Percentiles rank a stretch among this genome's conserved stretches.
Conservation (phyloP, 1,140 invertebrate genomes). For the Micrasema longulum region DNA sequence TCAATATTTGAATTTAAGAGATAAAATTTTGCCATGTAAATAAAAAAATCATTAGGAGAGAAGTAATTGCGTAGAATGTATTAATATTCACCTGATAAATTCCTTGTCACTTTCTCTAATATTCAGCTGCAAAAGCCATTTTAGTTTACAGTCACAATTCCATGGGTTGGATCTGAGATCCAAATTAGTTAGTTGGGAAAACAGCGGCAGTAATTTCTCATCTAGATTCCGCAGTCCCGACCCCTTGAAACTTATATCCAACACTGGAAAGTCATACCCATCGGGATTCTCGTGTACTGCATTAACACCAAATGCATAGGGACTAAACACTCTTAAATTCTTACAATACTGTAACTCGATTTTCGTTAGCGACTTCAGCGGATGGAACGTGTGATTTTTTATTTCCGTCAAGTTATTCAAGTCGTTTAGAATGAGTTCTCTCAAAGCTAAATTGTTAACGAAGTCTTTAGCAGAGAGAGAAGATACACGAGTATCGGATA, state of each 20-base stretch:
- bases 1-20: too few relatives aligned
- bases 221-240: slow-evolving; percentile 60
- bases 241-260: slow-evolving; percentile 59
- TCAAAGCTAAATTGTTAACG: slow-evolving; percentile 58
- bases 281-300: slow-evolving; percentile 59
- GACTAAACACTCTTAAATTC: slow-evolving; percentile 60
- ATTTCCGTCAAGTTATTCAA: slow-evolving; percentile 59
- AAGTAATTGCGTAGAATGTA: too few relatives aligned
- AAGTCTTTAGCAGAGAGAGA: slow-evolving; percentile 61
- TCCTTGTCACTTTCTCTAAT: slow-evolving; percentile 58
- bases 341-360: slow-evolving; percentile 62
- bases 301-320: slow-evolving; percentile 60
- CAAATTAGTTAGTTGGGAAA: slow-evolving; percentile 58
- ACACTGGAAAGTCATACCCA: slow-evolving; percentile 59
- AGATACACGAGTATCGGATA: slow-evolving; percentile 62
- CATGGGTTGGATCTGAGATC: slow-evolving; percentile 64
- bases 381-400: slow-evolving; percentile 57
- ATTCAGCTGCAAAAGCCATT: slow-evolving; percentile 62
- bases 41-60: too few relatives aligned
- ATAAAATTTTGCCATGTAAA: too few relatives aligned
- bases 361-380: slow-evolving; percentile 57
- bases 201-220: slow-evolving; percentile 56
- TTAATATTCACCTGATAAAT: slow-evolving; percentile 59
- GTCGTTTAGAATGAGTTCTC: slow-evolving; percentile 62
- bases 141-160: slow-evolving; percentile 62